These are phyloP conservation scores for Microtus richardsoni DNA, from an alignment of 2,113 vertebrate genomes.

Conservation along the genomic window DNA sequence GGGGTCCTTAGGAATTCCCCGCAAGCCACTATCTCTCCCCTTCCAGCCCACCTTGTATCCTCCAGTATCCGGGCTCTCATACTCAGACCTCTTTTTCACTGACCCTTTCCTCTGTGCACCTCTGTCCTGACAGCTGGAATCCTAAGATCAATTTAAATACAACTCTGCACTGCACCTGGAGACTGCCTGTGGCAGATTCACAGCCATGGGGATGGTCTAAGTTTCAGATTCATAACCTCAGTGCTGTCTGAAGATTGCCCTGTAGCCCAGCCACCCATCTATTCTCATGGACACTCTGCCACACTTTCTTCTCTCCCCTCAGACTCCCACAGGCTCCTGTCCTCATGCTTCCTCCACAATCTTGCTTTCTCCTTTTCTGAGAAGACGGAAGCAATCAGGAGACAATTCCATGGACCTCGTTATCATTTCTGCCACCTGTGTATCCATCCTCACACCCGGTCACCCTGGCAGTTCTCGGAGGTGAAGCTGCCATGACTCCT, in stretches of 20 bases:
- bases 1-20: not conserved
- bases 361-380: not conserved
- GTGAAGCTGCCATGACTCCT: not conserved
- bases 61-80: not conserved
- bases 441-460: not conserved
- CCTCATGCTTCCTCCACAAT: not conserved
- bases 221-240: not conserved
- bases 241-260: not conserved
- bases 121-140: constrained; percentile 4
- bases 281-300: not conserved
- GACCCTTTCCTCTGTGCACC: not conserved
- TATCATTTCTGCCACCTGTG: not conserved
- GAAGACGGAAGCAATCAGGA: not conserved
- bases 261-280: not conserved
- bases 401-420: not conserved
- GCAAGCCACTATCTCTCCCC: not conserved
- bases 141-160: constrained; percentile 8
- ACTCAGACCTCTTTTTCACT: not conserved
- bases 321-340: not conserved
- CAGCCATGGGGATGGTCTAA: not conserved
- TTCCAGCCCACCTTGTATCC: not conserved
- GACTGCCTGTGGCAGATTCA: not conserved
- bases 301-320: not conserved
- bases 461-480: not conserved
- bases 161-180: not conserved